Base-by-base conservation (phyloP, 2,113 vertebrate species). In the Epinephelus fuscoguttatus region DNA sequence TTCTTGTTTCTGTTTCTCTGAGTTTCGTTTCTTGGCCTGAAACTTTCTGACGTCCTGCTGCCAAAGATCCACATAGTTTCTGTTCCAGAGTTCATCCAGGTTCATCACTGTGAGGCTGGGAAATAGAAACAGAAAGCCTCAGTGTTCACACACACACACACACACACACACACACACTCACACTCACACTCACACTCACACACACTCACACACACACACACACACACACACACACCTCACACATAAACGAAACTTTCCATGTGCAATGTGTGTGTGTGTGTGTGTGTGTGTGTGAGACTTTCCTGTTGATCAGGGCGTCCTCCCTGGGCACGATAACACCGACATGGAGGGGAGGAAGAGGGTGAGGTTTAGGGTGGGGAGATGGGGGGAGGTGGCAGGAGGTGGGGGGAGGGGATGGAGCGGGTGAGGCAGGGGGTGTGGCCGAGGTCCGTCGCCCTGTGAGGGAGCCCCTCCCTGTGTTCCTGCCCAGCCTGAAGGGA, bases 121-220 rank as follows among this genome's bases (percentile, higher is more conserved):
- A 80, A 82, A 80, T 33, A 82, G 86, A 81, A 85, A 89, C 84
- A 85, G 80, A 85, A 83, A 63, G 70, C 15, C 23, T 64, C 74
- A 85, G 78, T 82, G 75, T 82, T 59, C 2, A 7, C 62, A 81
- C 52, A 56, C 70, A 63, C 63, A 37, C 56, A 42, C 62, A 57
- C 85, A 59, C 55, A 66, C 63, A 59, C 75, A 74, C 25, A 52
- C 79, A 49, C 72, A 62, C 62, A 70, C 69, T 80, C 64, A 74
- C 79, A 68, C 78, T 67, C 80, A 71, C 7, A 37, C 59, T 47
- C 27, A 50, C 17, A 50, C 27, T 27, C 27, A 27, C 27, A 27
- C 27, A 27, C n/a, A n/a, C n/a, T n/a, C n/a, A 60, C 70, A 80
- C 56, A 49, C 72, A 62, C 62, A 70, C 69, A 84, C 64, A 74